These are phyloP conservation scores for Pseudococcus viburni DNA, from an alignment of 2,888 invertebrate genomes.

Conservation along the genomic window DNA sequence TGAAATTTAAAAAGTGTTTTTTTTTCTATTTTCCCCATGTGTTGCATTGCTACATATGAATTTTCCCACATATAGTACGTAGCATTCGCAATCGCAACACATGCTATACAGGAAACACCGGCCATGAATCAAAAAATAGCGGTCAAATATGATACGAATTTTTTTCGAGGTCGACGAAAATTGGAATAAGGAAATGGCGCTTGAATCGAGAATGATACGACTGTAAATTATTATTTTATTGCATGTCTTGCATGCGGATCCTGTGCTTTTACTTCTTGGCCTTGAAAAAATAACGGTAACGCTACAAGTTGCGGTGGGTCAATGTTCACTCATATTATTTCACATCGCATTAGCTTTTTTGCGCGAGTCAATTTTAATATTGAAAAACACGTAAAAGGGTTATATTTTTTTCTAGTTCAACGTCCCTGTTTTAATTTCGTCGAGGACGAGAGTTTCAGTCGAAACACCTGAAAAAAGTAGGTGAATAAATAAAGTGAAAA, in stretches of 20 bases:
- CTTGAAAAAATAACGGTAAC: background rate
- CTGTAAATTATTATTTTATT: background rate
- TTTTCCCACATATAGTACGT: background rate
- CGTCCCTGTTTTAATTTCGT: background rate
- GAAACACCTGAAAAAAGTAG: background rate
- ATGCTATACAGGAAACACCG: no score
- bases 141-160: background rate
- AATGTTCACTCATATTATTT: background rate
- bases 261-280: background rate
- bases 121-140: background rate
- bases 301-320: slow-evolving; percentile 15
- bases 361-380: slow-evolving; percentile 8
- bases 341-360: slow-evolving; percentile 1
- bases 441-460: background rate
- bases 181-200: background rate
- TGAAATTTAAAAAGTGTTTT: no score
- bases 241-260: background rate
- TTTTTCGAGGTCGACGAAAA: background rate
- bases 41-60: no score
- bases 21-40: no score
- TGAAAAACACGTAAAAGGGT: background rate
- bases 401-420: background rate
- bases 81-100: no score
- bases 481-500: background rate
- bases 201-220: background rate